phyloP scores from a whole-genome alignment of 2,113 vertebrate species.

The Tupaia chinensis region DNA sequence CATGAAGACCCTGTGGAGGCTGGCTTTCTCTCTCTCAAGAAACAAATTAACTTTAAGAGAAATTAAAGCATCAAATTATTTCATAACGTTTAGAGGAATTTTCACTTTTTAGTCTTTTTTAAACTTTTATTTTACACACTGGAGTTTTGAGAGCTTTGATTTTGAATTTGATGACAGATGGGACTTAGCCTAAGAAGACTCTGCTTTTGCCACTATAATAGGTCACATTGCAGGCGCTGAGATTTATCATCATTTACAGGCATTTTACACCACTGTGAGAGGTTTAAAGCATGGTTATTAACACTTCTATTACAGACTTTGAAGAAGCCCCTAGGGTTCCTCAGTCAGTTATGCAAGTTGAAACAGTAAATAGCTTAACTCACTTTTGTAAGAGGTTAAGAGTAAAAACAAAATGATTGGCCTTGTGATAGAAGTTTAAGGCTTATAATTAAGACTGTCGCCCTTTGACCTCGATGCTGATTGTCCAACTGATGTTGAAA shows the following conservation, averaged over 20 bases:
- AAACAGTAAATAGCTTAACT: slow-evolving; percentile 42
- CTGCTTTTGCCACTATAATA: neutral
- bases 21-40: no score
- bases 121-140: neutral
- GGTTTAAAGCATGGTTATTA: slow-evolving; percentile 40
- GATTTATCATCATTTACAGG: slow-evolving; percentile 15
- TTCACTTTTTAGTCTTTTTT: slow-evolving; percentile 6
- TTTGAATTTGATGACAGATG: neutral
- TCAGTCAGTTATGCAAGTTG: neutral
- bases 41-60: neutral
- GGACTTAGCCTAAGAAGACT: neutral
- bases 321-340: neutral
- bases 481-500: slow-evolving; percentile 1
- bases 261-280: neutral
- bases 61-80: slow-evolving; percentile 49
- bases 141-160: neutral
- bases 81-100: neutral
- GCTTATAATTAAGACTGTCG: slow-evolving; percentile 37
- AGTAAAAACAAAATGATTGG: neutral
- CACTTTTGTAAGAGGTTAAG: slow-evolving; percentile 29
- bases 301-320: neutral
- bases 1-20: no score
- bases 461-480: neutral
- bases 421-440: neutral
- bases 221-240: neutral